These are phyloP conservation scores for Chrysopilus asiliformis DNA, from an alignment of 2,888 invertebrate genomes.

Conservation along the genomic window DNA sequence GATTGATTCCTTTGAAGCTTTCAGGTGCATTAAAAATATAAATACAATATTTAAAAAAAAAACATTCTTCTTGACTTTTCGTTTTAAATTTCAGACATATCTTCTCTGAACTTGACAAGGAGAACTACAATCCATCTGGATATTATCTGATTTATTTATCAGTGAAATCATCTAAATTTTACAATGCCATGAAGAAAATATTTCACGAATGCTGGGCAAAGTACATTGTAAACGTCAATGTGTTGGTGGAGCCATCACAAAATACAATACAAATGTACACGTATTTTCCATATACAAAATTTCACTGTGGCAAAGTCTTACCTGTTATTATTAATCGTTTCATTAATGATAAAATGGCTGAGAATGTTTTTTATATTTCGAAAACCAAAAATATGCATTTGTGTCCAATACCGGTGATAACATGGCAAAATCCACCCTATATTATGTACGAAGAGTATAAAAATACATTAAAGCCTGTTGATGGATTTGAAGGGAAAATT, in stretches of 20 bases:
- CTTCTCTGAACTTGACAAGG: background rate
- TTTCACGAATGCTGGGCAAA: background rate
- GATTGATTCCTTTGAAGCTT: slow-evolving; percentile 4
- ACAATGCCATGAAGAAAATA: background rate
- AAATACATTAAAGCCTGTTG: background rate
- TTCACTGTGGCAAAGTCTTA: background rate
- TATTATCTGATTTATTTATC: background rate
- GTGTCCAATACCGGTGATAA: background rate
- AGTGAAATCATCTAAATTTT: background rate
- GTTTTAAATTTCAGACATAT: background rate
- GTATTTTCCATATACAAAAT: background rate
- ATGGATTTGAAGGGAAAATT: background rate
- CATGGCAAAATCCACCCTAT: background rate
- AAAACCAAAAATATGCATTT: background rate
- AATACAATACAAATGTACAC: background rate
- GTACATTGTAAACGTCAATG: background rate
- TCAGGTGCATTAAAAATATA: background rate
- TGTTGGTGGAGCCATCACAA: background rate
- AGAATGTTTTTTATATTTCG: background rate
- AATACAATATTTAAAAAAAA: background rate
- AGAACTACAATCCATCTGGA: background rate
- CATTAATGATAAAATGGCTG: background rate
- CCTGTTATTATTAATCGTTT: background rate
- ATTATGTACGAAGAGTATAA: background rate
- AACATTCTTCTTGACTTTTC: background rate